Evolutionary conservation across 2,888 invertebrate species (phyloP).

Genomic region (Laothoe populi): DNA sequence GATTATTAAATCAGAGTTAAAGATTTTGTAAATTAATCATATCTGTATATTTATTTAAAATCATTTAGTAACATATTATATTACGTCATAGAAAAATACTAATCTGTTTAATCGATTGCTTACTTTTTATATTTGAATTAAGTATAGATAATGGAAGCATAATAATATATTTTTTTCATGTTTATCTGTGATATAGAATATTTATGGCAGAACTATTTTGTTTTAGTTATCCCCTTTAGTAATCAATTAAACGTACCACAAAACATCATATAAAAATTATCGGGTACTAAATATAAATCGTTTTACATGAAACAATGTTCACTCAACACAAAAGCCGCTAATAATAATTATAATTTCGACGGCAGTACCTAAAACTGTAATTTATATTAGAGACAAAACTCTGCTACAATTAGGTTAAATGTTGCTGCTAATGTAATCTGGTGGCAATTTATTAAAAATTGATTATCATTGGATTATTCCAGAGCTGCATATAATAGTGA

Average conservation of each 20-base stretch:
- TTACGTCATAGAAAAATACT: no score
- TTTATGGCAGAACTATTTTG: not conserved
- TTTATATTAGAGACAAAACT: constrained; percentile 9
- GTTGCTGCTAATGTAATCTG: constrained; percentile 3
- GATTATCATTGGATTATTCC: constrained; percentile 11
- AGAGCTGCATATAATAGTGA: constrained; percentile 3
- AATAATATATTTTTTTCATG: not conserved
- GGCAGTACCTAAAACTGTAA: not conserved
- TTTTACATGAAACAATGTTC: constrained; percentile 4
- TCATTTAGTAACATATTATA: no score
- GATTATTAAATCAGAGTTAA: no score
- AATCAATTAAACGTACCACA: not conserved
- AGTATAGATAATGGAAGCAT: not conserved
- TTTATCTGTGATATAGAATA: constrained; percentile 13
- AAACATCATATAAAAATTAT: constrained; percentile 1
- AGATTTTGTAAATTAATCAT: no score
- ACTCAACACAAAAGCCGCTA: not conserved
- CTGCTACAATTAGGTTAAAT: constrained; percentile 9
- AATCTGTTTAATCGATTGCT: no score
- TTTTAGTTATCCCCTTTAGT: constrained; percentile 1
- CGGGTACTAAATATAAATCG: not conserved
- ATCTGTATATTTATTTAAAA: no score
- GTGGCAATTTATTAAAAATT: not conserved
- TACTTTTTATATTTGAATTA: no score
- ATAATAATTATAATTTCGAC: not conserved